Conservation (phyloP, 2,113 vertebrate genomes). For the Pachycephala philippinensis region DNA sequence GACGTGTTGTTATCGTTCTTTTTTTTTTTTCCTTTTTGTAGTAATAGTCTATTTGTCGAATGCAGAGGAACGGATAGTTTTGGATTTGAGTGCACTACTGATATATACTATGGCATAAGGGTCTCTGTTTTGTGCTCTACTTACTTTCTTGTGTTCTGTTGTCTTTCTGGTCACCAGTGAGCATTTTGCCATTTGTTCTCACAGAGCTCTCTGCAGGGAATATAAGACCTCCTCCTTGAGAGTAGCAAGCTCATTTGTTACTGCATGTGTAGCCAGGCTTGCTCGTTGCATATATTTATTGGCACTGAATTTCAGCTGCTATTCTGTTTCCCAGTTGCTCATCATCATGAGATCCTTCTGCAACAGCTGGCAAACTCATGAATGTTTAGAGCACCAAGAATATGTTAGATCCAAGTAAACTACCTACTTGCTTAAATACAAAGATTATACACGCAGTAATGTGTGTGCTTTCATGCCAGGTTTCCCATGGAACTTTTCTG, state of each 20-base stretch:
- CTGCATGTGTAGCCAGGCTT: not conserved
- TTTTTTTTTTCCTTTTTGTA: not conserved
- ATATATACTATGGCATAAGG: not conserved
- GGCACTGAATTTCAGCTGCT: not conserved
- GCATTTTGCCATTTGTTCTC: not conserved
- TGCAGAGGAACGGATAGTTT: not conserved
- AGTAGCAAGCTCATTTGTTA: not conserved
- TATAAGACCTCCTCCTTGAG: not conserved
- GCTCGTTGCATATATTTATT: not conserved
- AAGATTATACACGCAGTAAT: not conserved
- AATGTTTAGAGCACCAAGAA: not conserved
- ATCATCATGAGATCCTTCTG: not conserved
- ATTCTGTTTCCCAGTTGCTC: not conserved
- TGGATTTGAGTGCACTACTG: not conserved
- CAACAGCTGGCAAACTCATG: not conserved
- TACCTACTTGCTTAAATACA: not conserved
- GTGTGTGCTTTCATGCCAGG: not conserved
- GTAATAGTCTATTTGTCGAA: not conserved
- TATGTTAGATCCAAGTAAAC: not conserved
- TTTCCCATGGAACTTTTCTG: not conserved
- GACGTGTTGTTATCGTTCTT: fast-evolving
- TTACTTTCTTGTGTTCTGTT: not conserved
- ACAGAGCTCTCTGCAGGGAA: not conserved
- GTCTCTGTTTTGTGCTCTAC: not conserved
- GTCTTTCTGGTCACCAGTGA: not conserved